Evolutionary conservation across 2,888 invertebrate genomes (phyloP), one percentile per base, ranked within the genome.

Genomic region (Drosophila affinis): DNA sequence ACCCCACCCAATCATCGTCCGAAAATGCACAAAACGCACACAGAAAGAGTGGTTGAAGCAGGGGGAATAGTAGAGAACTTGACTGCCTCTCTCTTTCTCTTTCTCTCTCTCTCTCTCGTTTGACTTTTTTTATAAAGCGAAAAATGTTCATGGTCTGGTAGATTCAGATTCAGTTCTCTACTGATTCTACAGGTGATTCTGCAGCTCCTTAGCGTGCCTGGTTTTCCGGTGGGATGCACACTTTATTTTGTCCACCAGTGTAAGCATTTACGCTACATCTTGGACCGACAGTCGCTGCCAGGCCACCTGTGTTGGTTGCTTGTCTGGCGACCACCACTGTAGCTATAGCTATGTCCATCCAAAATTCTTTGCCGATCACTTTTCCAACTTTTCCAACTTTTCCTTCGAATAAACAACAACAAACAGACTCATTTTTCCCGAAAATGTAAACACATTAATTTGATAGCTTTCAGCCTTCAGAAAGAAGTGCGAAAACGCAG

Each of bases 91-190:
- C 32, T 10, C 32, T 10, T 12, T 34, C 34, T 34, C 12, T 3
- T 0, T 5, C 4, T 6, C 24, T 14, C 14, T 5, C 34, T 14
- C 2, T 5, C 65, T 45, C 54, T 14, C 4, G 1, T 45, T 34
- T 48, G 29, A 32, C n/a, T 39, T 55, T 45, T 45, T 27, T 65
- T 55, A 55, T 65, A 64, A 63, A 52, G 44, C 12, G 6, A 34
- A 6, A 14, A 10, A 45, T 44, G 18, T 67, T 67, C 65, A 67
- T 27, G 65, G 65, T 67, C 65, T 67, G 45, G 67, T 55, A 55
- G 49, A 51, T 65, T 55, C 67, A 55, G 49, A 51, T 65, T 55
- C 67, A 21, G 21, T 46, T 46, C 51, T 9, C 2, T 29, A 12
- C 9, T 3, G n/a, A 12, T 12, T 27, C 5, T 27, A 27, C 46